Conservation (phyloP, 2,888 invertebrate genomes). For the Eupithecia centaureata region DNA sequence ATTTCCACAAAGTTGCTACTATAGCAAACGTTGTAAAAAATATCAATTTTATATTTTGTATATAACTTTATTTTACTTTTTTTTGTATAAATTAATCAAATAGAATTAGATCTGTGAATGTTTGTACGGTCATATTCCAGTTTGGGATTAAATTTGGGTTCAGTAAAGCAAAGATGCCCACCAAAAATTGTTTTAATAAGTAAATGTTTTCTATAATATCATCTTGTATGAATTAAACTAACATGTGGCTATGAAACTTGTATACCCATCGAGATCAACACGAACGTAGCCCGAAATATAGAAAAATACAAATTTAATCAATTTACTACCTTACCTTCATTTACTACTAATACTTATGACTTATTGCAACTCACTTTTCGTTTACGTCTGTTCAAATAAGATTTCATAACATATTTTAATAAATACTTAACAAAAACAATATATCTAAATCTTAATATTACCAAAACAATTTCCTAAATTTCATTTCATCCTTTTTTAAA, state of each 20-base stretch:
- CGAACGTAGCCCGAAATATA: conserved; percentile 38
- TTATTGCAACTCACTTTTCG: not conserved
- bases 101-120: conserved; percentile 73
- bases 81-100: conserved; percentile 79
- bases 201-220: conserved; percentile 49
- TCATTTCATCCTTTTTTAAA: not conserved
- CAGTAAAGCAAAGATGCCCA: conserved; percentile 52
- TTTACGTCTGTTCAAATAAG: not conserved
- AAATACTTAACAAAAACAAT: too few species aligned
- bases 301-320: not conserved
- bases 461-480: not conserved
- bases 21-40: conserved; percentile 50
- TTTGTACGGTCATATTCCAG: conserved; percentile 42
- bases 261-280: conserved; percentile 43
- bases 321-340: not conserved
- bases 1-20: conserved; percentile 56
- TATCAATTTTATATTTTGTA: conserved; percentile 81
- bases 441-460: too few species aligned
- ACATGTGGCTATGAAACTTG: conserved; percentile 52
- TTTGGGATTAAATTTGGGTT: conserved; percentile 48
- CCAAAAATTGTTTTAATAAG: conserved; percentile 55
- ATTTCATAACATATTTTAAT: not conserved
- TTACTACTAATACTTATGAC: too few species aligned
- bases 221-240: conserved; percentile 46
- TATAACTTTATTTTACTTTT: conserved; percentile 69